Conservation (phyloP, 2,888 invertebrate genomes). For the Eupithecia exiguata region DNA sequence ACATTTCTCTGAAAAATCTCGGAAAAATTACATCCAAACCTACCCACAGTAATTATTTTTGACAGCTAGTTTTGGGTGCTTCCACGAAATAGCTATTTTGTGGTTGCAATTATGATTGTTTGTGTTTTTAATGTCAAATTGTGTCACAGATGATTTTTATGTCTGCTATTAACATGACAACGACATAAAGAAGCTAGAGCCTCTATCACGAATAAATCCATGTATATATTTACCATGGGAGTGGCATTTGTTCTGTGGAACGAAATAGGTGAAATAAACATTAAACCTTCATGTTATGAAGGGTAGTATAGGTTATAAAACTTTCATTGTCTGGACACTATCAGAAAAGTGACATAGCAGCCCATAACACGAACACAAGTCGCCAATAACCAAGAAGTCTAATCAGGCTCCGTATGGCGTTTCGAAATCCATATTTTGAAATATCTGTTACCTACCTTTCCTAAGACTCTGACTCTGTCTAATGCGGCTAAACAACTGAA, state of each 20-base stretch:
- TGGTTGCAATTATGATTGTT: conserved; percentile 12
- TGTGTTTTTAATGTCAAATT: conserved; percentile 20
- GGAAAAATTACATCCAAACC: not conserved
- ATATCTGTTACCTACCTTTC: no score
- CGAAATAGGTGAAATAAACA: not conserved
- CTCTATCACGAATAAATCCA: not conserved
- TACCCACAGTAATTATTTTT: not conserved
- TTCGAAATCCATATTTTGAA: no score
- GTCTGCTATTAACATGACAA: conserved; percentile 12
- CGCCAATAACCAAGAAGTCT: no score
- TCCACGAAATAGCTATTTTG: not conserved
- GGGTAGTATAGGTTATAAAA: no score
- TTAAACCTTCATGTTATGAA: not conserved
- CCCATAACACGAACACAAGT: not conserved
- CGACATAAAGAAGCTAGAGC: not conserved
- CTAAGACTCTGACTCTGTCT: no score
- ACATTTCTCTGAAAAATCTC: no score
- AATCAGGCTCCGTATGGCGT: no score
- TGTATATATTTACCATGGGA: not conserved
- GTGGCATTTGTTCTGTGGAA: not conserved
- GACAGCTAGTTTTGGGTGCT: not conserved
- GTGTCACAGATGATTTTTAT: conserved; percentile 18
- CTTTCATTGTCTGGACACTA: no score
- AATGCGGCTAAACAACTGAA: no score
- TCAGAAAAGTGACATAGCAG: not conserved